Base-by-base conservation (phyloP, 1,140 invertebrate species). In the Drosophila trapezifrons region DNA sequence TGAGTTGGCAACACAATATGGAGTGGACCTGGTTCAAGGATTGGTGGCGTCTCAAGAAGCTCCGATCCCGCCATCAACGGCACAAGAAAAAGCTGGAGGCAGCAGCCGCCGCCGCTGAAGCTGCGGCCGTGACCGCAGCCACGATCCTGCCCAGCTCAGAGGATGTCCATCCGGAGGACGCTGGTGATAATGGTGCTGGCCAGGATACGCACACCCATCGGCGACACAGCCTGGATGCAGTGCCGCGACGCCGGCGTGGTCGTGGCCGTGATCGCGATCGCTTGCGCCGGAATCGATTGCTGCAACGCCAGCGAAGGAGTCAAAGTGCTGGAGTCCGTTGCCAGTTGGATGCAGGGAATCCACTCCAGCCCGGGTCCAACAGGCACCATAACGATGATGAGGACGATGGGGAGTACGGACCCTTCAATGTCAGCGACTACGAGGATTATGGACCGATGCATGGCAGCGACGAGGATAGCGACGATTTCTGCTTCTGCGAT, bases 11-110 rank as follows among this genome's bases (percentile, higher is more conserved):
- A 18, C 10, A 29, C 47, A 38, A 2, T 15, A 96, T 95, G 95
- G 95, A 96, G 92, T 96, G 95, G 95, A 94, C 94, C 67, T 95
- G 95, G 95, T 93, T 95, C 80, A 95, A 95, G 92, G 95, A 96
- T 92, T 96, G 95, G 95, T 96, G 95, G 95, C 93, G 95, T 64
- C 93, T 96, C 38, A 96, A 95, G 91, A 94, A 94, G 86, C 95
- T 94, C 92, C 93, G 94, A 57, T 94, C 80, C 10, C 87, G 81
- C 40, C 84, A 90, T 66, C 82, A 86, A 59, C 81, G 78, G 12
- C 81, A 93, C 82, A 94, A 93, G 76, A 93, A 93, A 92, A 93
- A 92, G 72, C 93, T 93, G 0, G 84, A 84, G 20, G 83, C 83
- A 62, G 93, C 93, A 58, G 93, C 93, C 0, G 65, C 69, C 0